These are phyloP conservation scores for Mesocentrotus franciscanus DNA, from an alignment of 53 echinoderm and acorn worm genomes.

Conservation along the genomic window DNA sequence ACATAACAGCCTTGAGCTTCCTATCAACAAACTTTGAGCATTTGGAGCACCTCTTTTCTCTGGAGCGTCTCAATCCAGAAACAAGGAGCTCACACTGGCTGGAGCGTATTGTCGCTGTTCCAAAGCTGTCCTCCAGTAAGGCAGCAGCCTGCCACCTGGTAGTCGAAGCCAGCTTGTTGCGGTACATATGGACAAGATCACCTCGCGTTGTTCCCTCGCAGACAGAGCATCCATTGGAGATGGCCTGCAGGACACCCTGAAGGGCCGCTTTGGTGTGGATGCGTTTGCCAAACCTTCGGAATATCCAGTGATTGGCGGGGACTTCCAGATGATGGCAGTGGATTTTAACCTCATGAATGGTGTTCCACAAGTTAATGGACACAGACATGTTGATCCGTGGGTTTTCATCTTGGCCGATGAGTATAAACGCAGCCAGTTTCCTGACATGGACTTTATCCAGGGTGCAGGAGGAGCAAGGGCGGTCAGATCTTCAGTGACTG, in stretches of 20 bases:
- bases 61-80: slow-evolving; percentile 57
- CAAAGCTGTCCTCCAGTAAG: slow-evolving; percentile 57
- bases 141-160: slow-evolving; percentile 55
- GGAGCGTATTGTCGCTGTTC: slow-evolving; percentile 52
- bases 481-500: slow-evolving; percentile 18
- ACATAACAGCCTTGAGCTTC: slow-evolving; percentile 66
- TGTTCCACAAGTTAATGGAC: slow-evolving; percentile 57
- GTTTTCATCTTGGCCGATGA: slow-evolving; percentile 49
- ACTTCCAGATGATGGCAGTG: slow-evolving; percentile 62
- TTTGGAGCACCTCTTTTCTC: slow-evolving; percentile 56
- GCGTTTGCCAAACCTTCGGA: slow-evolving; percentile 60
- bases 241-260: slow-evolving; percentile 58
- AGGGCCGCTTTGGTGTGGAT: slow-evolving; percentile 57
- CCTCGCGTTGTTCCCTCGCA: slow-evolving; percentile 61
- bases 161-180: slow-evolving; percentile 57
- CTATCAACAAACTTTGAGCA: slow-evolving; percentile 61
- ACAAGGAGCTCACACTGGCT: slow-evolving; percentile 63
- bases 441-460: slow-evolving; percentile 40
- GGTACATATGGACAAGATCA: slow-evolving; percentile 62
- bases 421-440: slow-evolving; percentile 53
- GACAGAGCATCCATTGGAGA: slow-evolving; percentile 58
- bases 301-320: slow-evolving; percentile 63
- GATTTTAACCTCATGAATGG: slow-evolving; percentile 55
- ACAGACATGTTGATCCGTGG: slow-evolving; percentile 46
- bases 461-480: slow-evolving; percentile 21